phyloP scores from a whole-genome alignment of 2,797 vertebrate genomes.

The Stomatorhinus walkeri region DNA sequence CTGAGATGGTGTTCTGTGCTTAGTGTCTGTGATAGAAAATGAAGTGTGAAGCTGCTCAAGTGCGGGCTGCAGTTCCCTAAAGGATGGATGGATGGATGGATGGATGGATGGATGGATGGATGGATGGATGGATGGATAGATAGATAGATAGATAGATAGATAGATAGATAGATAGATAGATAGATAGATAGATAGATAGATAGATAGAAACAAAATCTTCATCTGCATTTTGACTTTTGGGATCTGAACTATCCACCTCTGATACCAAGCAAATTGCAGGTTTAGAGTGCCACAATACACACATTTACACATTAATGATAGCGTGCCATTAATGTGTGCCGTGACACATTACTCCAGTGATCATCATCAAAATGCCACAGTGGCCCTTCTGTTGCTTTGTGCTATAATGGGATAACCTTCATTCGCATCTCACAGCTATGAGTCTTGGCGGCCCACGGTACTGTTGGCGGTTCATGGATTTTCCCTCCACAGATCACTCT shows the following conservation, averaged over 20 bases:
- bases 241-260: too few species aligned
- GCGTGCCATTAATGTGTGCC: not conserved
- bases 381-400: not conserved
- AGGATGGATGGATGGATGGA: not conserved
- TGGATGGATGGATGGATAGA: too few species aligned
- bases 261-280: not conserved
- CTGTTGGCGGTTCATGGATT: not conserved
- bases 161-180: too few species aligned
- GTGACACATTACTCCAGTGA: not conserved
- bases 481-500: not conserved
- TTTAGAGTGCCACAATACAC: not conserved
- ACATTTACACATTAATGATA: not conserved
- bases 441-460: not conserved
- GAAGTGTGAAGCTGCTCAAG: not conserved
- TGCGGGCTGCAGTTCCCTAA: not conserved
- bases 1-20: not conserved
- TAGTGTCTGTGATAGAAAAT: not conserved
- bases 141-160: too few species aligned
- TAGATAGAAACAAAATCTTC: too few species aligned
- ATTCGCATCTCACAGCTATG: not conserved
- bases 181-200: too few species aligned
- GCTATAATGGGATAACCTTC: not conserved
- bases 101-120: not conserved
- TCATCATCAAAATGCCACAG: not conserved
- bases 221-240: too few species aligned